Evolutionary conservation across 2,888 invertebrate genomes (phyloP).

Genomic region (Drosophila affinis): DNA sequence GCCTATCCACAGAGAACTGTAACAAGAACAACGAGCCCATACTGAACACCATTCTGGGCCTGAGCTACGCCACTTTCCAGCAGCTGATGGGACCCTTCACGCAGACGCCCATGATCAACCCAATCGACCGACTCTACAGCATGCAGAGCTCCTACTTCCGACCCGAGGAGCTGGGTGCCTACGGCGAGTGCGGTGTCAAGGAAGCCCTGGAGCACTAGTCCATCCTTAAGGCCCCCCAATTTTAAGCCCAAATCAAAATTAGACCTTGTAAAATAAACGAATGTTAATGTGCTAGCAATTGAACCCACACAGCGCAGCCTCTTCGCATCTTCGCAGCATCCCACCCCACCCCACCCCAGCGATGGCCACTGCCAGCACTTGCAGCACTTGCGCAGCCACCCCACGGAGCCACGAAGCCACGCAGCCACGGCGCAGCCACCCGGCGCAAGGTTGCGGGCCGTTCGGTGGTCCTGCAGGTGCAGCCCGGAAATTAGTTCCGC

Average conservation of each 20-base stretch:
- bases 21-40: conserved; percentile 83
- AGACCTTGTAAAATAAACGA: conserved; percentile 76
- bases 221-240: conserved; percentile 31
- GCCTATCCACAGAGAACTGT: conserved; percentile 78
- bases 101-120: conserved; percentile 85
- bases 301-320: conserved; percentile 33
- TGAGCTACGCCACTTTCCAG: conserved; percentile 84
- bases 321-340: neutral
- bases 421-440: conserved; percentile 30
- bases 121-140: conserved; percentile 87
- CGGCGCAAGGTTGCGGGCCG: conserved; percentile 51
- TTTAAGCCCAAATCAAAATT: conserved; percentile 80
- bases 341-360: neutral
- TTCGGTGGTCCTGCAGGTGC: conserved; percentile 81
- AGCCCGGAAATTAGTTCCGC: conserved; percentile 81
- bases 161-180: conserved; percentile 84
- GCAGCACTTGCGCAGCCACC: conserved; percentile 50
- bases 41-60: conserved; percentile 82
- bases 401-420: conserved; percentile 9
- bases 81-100: conserved; percentile 84
- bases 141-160: conserved; percentile 88
- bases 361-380: neutral
- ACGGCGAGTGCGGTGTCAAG: conserved; percentile 78
- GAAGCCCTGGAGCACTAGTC: conserved; percentile 74
- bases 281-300: conserved; percentile 65